Evolutionary conservation across 2,888 invertebrate species (phyloP).

Genomic region (Pammene fasciana): DNA sequence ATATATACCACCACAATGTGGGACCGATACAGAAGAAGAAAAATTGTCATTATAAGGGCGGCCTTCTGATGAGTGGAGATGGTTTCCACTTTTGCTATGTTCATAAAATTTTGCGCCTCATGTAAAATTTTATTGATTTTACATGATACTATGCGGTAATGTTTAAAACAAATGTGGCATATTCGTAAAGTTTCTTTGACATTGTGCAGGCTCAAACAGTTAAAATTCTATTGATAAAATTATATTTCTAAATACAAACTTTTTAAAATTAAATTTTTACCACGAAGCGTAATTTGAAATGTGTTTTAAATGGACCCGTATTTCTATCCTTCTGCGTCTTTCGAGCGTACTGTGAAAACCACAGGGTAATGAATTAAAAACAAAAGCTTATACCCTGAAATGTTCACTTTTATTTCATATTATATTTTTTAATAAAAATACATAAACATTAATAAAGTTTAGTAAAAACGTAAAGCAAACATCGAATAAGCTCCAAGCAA

Average conservation of each 20-base stretch:
- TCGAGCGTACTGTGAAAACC: conserved; percentile 19
- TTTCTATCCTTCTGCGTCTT: conserved; percentile 8
- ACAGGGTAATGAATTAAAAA: conserved; percentile 31
- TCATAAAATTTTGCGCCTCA: too few relatives aligned
- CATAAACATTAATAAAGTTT: conserved; percentile 14
- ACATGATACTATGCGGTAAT: too few relatives aligned
- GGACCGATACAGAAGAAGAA: too few relatives aligned
- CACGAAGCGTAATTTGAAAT: neutral
- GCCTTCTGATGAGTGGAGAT: too few relatives aligned
- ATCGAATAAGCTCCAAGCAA: neutral
- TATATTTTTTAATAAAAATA: conserved; percentile 7
- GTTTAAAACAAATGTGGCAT: too few relatives aligned
- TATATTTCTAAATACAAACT: neutral
- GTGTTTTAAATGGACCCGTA: neutral
- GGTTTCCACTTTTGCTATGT: too few relatives aligned
- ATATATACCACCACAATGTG: too few relatives aligned
- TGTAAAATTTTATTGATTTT: too few relatives aligned
- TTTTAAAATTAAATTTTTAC: neutral
- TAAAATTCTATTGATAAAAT: too few relatives aligned
- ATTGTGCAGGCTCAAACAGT: too few relatives aligned
- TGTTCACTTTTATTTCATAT: conserved; percentile 25
- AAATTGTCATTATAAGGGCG: too few relatives aligned
- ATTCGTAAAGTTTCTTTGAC: too few relatives aligned
- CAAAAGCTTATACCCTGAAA: conserved; percentile 26
- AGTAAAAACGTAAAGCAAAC: conserved; percentile 4